A percentile compares a stretch with the other conserved stretches of the same genome.
Conservation (phyloP, 2,888 invertebrate genomes). For the Drosophila acutilabella region DNA sequence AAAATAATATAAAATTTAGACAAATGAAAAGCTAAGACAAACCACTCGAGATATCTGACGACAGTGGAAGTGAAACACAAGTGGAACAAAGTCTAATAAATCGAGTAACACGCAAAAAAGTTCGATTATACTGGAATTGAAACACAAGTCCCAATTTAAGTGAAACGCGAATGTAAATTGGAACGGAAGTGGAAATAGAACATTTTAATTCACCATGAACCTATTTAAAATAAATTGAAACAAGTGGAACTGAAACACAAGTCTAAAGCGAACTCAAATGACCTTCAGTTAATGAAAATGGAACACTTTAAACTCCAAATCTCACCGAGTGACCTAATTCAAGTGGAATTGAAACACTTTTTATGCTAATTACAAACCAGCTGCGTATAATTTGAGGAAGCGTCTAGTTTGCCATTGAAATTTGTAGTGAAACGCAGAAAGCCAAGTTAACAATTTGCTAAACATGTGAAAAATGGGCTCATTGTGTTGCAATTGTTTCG, state of each 20-base stretch:
- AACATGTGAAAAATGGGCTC: constrained; percentile 45
- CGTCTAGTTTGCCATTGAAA: constrained; percentile 39
- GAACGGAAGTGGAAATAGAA: too few species aligned
- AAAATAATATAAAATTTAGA: neutral
- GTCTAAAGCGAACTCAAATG: neutral
- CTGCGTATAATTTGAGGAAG: constrained; percentile 11
- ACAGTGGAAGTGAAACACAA: too few species aligned
- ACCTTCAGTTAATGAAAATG: neutral
- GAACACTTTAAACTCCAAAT: neutral
- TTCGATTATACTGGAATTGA: too few species aligned
- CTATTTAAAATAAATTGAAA: too few species aligned
- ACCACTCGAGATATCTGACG: too few species aligned
- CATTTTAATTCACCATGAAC: too few species aligned
- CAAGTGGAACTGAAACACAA: neutral
- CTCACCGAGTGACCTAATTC: neutral
- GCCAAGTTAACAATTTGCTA: constrained; percentile 28
- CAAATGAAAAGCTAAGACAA: too few species aligned
- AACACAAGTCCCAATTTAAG: too few species aligned
- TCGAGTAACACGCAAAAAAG: too few species aligned
- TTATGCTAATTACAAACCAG: neutral
- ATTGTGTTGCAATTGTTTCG: constrained; percentile 37
- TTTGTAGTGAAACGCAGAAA: neutral
- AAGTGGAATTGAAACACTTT: neutral
- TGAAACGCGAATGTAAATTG: too few species aligned
- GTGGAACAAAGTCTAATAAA: too few species aligned